Evolutionary conservation across 2,888 invertebrate genomes (phyloP).

Genomic region (Cryptus viduatorius): DNA sequence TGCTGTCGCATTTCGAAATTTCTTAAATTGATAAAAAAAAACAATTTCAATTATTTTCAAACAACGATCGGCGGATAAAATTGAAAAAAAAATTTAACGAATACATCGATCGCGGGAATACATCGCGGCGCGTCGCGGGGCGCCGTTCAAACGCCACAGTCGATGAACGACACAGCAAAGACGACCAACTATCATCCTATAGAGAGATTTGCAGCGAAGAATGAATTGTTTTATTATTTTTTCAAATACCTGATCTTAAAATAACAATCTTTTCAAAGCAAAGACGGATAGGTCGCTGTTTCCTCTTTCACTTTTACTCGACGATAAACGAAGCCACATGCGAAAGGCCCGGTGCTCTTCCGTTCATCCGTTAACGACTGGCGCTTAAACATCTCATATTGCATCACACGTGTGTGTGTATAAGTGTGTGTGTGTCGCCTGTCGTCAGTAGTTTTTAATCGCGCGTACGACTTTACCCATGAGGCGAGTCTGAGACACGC

Average conservation of each 20-base stretch:
- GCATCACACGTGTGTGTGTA: not conserved
- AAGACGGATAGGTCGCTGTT: not conserved
- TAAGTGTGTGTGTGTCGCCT: not conserved
- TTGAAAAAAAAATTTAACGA: no score
- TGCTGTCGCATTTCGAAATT: no score
- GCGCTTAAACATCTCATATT: conserved; percentile 11
- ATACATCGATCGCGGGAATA: no score
- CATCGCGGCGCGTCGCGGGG: no score
- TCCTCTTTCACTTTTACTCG: conserved; percentile 6
- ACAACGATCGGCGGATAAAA: no score
- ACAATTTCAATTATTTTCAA: no score
- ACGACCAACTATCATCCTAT: not conserved
- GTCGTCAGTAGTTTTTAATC: conserved; percentile 9
- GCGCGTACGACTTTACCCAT: not conserved
- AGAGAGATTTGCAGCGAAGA: not conserved
- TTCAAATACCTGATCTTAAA: not conserved
- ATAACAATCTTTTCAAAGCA: not conserved
- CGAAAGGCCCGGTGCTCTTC: conserved; percentile 2
- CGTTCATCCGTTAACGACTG: conserved; percentile 15
- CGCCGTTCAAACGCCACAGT: no score
- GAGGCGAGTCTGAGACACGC: not conserved
- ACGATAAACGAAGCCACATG: conserved; percentile 18
- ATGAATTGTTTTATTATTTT: not conserved
- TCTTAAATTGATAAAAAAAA: no score
- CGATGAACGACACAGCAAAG: no score